Evolutionary conservation across 2,113 vertebrate genomes (phyloP).

Genomic region (Ophiodon elongatus): DNA sequence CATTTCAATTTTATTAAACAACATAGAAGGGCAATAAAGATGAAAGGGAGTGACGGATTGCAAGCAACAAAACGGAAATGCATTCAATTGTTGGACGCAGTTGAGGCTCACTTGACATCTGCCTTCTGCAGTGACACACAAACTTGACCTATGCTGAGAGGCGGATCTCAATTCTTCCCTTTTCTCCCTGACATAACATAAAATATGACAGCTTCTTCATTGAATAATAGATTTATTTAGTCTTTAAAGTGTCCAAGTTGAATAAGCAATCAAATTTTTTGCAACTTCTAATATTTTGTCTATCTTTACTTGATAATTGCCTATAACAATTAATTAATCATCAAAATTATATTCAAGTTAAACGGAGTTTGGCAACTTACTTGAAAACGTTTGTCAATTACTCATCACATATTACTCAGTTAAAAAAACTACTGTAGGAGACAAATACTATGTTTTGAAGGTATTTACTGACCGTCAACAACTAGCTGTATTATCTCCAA

Average conservation of each 20-base stretch:
- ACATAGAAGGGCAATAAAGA: conserved; percentile 22
- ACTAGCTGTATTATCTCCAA: neutral
- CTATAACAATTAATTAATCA: neutral
- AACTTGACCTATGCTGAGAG: conserved; percentile 8
- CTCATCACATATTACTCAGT: neutral
- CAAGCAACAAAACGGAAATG: conserved; percentile 28
- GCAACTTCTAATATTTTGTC: neutral
- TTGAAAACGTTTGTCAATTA: neutral
- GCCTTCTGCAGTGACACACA: conserved; percentile 3
- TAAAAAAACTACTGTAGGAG: too few relatives aligned
- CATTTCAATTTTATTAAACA: conserved; percentile 41
- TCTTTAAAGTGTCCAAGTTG: neutral
- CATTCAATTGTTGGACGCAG: conserved; percentile 22
- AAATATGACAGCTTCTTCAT: neutral
- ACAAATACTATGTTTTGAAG: neutral
- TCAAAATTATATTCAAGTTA: neutral
- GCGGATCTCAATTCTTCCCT: neutral
- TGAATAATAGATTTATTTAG: neutral
- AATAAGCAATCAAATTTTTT: neutral
- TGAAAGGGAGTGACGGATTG: conserved; percentile 21
- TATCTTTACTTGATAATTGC: neutral
- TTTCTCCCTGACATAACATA: neutral
- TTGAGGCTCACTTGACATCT: conserved; percentile 29
- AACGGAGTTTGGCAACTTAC: neutral
- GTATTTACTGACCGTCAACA: neutral